Percentiles rank a stretch among this genome's conserved stretches.
These are phyloP conservation scores for Champsocephalus gunnari DNA, from an alignment of 2,797 vertebrate species.

Conservation along the genomic window DNA sequence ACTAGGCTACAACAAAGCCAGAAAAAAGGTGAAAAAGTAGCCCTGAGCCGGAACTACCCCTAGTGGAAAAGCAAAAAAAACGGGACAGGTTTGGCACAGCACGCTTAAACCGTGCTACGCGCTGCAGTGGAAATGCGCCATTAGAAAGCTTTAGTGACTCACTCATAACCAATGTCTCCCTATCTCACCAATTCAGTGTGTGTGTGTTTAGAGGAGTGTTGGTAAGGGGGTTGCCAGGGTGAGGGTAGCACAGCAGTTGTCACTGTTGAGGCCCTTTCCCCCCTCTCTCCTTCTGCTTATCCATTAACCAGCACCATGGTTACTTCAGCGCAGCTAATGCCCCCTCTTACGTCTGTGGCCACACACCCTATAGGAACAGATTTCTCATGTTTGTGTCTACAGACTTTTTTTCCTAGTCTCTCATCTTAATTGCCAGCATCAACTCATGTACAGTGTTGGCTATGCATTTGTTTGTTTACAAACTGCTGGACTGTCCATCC, in stretches of 20 bases:
- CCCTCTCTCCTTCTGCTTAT: constrained; percentile 32
- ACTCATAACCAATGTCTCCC: constrained; percentile 11
- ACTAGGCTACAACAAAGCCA: no score
- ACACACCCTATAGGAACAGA: constrained; percentile 30
- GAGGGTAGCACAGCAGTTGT: constrained; percentile 53
- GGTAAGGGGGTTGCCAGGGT: constrained; percentile 40
- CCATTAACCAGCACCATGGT: constrained; percentile 63
- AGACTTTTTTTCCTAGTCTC: not conserved
- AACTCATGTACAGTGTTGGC: constrained; percentile 2
- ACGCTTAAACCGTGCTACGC: no score
- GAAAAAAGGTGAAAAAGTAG: no score
- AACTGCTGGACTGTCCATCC: constrained; percentile 12
- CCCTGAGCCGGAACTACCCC: no score
- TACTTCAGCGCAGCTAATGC: constrained; percentile 52
- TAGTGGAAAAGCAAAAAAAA: no score
- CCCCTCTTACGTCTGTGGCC: constrained; percentile 29
- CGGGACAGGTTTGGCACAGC: no score
- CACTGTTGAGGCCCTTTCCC: constrained; percentile 22
- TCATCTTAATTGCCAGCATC: not conserved
- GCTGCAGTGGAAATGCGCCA: no score
- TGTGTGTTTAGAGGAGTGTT: constrained; percentile 2
- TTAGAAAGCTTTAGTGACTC: constrained; percentile 11
- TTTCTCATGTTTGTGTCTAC: constrained; percentile 20
- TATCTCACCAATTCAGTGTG: constrained; percentile 12
- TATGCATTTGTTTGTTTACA: constrained; percentile 18